phyloP scores from a whole-genome alignment of 1,140 invertebrate species.

The Penaeus chinensis region DNA sequence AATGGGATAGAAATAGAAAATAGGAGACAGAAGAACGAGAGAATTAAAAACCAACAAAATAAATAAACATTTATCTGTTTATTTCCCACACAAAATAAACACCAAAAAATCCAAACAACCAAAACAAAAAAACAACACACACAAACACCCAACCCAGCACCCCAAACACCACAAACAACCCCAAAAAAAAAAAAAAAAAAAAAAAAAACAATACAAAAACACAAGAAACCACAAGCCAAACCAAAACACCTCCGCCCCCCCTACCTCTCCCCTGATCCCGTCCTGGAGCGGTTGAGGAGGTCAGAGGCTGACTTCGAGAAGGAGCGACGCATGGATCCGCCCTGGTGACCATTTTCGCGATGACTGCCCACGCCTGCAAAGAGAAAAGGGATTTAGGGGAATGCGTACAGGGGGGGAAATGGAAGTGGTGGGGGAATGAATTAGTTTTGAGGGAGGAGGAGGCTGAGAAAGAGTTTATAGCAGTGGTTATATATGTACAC shows the following conservation, averaged over 20 bases:
- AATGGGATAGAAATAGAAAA: too few species aligned
- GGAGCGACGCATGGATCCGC: constrained; percentile 48
- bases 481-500: neutral
- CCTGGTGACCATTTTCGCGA: constrained; percentile 55
- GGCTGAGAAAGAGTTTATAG: neutral
- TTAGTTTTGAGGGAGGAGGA: neutral
- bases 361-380: constrained; percentile 48
- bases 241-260: too few species aligned
- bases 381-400: neutral
- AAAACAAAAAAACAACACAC: too few species aligned
- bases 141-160: too few species aligned
- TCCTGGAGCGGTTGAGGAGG: constrained; percentile 37
- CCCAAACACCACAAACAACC: too few species aligned
- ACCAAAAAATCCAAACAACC: too few species aligned
- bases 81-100: too few species aligned
- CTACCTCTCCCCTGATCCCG: constrained; percentile 42
- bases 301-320: constrained; percentile 55
- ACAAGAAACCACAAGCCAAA: neutral
- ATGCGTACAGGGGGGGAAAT: neutral
- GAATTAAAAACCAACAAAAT: too few species aligned
- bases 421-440: neutral
- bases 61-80: too few species aligned
- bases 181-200: too few species aligned
- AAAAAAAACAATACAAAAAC: too few species aligned
- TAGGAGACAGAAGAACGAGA: too few species aligned